Percentiles rank a stretch among this genome's conserved stretches.
These are phyloP conservation scores for Menidia menidia DNA, from an alignment of 2,797 vertebrate genomes.

Conservation along the genomic window DNA sequence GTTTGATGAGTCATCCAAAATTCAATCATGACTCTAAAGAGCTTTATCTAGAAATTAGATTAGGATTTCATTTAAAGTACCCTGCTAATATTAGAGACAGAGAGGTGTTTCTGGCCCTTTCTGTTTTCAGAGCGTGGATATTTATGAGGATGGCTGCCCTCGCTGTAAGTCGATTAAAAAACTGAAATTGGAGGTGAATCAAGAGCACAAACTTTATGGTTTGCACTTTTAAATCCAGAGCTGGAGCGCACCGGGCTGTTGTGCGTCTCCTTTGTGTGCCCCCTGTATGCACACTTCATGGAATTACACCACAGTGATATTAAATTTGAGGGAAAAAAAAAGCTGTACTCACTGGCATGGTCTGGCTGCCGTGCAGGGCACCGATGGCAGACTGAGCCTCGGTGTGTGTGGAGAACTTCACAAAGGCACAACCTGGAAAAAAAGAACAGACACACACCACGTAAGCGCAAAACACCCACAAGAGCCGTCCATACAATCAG, in stretches of 20 bases:
- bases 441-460: slow-evolving; percentile 56
- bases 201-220: slow-evolving; percentile 12
- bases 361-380: slow-evolving; percentile 95
- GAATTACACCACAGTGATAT: slow-evolving; percentile 1
- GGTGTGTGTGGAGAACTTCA: slow-evolving; percentile 97
- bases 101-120: slow-evolving; percentile 50
- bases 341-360: slow-evolving; percentile 93
- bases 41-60: slow-evolving; percentile 75
- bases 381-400: slow-evolving; percentile 98
- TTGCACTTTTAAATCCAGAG: slow-evolving; percentile 29
- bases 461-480: slow-evolving; percentile 26
- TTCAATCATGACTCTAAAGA: slow-evolving; percentile 76
- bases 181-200: slow-evolving; percentile 16
- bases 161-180: slow-evolving; percentile 40
- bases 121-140: slow-evolving; percentile 41
- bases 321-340: background rate
- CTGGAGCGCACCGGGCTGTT: slow-evolving; percentile 7
- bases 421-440: slow-evolving; percentile 92
- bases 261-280: slow-evolving; percentile 5
- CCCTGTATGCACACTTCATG: background rate
- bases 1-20: slow-evolving; percentile 75
- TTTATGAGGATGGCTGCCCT: slow-evolving; percentile 39
- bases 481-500: too few relatives aligned
- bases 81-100: slow-evolving; percentile 65
- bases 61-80: slow-evolving; percentile 40